These are phyloP conservation scores for Pomatostomus ruficeps DNA, from an alignment of 2,113 vertebrate species.

Conservation along the genomic window DNA sequence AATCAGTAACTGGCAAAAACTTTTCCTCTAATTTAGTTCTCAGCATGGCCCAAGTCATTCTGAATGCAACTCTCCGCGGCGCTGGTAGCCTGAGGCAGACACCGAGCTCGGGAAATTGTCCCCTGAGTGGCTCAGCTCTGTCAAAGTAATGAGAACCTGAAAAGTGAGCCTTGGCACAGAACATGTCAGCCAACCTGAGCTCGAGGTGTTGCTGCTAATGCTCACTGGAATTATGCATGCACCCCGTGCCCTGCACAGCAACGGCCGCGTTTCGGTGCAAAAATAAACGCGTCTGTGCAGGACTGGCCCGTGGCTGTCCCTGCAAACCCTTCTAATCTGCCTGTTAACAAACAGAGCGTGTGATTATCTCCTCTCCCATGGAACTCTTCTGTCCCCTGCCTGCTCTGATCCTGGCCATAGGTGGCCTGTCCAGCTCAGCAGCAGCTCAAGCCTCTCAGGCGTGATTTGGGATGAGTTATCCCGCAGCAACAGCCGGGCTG, in stretches of 20 bases:
- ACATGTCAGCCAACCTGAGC: constrained; percentile 35
- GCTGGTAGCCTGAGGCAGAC: background rate
- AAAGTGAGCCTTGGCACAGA: background rate
- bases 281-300: background rate
- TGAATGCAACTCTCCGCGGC: background rate
- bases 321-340: background rate
- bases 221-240: background rate
- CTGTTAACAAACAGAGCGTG: background rate
- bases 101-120: background rate
- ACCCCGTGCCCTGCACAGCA: background rate
- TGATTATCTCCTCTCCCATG: background rate
- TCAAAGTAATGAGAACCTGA: constrained; percentile 49
- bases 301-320: background rate
- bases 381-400: constrained; percentile 15
- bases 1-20: background rate
- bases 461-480: constrained; percentile 24
- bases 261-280: background rate
- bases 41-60: background rate
- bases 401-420: background rate
- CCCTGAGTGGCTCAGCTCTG: background rate
- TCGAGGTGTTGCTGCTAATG: background rate
- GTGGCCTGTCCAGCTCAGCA: constrained; percentile 26
- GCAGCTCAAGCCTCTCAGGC: constrained; percentile 12
- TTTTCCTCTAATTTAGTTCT: constrained; percentile 33
- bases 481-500: constrained; percentile 23